Percentiles rank a stretch among this genome's conserved stretches.
phyloP scores from a whole-genome alignment of 2,888 invertebrate species.

The Andrena bucephala region DNA sequence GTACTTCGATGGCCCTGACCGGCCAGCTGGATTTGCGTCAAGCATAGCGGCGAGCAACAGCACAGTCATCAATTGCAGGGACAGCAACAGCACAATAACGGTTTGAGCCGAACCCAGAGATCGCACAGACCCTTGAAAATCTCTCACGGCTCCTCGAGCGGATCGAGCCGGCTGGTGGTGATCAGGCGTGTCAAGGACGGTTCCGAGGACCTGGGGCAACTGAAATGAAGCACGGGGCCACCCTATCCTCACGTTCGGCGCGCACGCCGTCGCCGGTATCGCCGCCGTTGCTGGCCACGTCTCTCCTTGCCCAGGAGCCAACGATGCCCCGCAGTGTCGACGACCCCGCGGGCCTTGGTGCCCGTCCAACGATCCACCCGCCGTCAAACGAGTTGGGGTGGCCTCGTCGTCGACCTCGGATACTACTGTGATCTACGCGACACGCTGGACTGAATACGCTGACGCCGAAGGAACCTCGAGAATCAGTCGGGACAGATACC shows the following conservation, averaged over 20 bases:
- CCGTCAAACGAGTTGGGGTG: slow-evolving; percentile 37
- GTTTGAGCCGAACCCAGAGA: slow-evolving; percentile 69
- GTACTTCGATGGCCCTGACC: slow-evolving; percentile 2
- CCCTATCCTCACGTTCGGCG: slow-evolving; percentile 42
- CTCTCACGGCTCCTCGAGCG: slow-evolving; percentile 75
- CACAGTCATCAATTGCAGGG: slow-evolving; percentile 59
- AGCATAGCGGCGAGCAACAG: slow-evolving; percentile 44
- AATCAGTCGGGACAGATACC: slow-evolving; percentile 22
- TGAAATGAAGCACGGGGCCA: slow-evolving; percentile 66
- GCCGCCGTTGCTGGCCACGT: slow-evolving; percentile 11
- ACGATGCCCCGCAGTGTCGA: background rate
- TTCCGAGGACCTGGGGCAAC: slow-evolving; percentile 66
- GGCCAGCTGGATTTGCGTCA: slow-evolving; percentile 12
- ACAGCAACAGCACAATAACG: slow-evolving; percentile 68
- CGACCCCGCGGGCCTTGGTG: background rate
- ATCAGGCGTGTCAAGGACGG: slow-evolving; percentile 68
- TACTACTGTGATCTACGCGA: slow-evolving; percentile 67
- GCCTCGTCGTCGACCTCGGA: slow-evolving; percentile 59
- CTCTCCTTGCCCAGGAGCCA: background rate
- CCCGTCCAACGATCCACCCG: slow-evolving; percentile 12
- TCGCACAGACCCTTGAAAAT: slow-evolving; percentile 75
- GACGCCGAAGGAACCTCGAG: slow-evolving; percentile 25
- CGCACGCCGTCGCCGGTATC: slow-evolving; percentile 16
- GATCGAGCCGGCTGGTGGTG: slow-evolving; percentile 66
- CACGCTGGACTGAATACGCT: slow-evolving; percentile 38